These are phyloP conservation scores for Dryomyza anilis DNA, from an alignment of 2,888 invertebrate species.

Conservation along the genomic window DNA sequence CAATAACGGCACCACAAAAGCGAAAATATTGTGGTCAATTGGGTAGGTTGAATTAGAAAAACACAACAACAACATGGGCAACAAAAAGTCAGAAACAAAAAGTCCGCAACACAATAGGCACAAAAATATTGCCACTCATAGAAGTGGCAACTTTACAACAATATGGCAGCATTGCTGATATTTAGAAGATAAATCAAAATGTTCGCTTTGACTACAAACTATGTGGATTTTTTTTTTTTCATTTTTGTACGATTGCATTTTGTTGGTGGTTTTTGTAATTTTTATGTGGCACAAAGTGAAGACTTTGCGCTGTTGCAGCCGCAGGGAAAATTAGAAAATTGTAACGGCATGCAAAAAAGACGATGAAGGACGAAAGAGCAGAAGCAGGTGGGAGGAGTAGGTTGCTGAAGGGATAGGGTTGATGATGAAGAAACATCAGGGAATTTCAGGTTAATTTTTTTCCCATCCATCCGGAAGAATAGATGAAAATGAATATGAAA, in stretches of 20 bases:
- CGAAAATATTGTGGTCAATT: slow-evolving; percentile 14
- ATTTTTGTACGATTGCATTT: not conserved
- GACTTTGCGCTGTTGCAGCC: slow-evolving; percentile 11
- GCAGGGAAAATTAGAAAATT: slow-evolving; percentile 21
- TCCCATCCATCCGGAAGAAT: not conserved
- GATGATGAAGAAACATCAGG: slow-evolving; percentile 2
- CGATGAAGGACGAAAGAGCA: not conserved
- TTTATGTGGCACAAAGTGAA: slow-evolving; percentile 9
- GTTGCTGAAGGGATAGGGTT: too few relatives aligned
- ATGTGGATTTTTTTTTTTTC: not conserved
- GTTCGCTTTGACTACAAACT: slow-evolving; percentile 2
- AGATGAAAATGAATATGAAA: not conserved
- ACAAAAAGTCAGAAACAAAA: not conserved
- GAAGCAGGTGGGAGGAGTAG: not conserved
- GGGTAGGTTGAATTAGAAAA: too few relatives aligned
- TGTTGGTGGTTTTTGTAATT: not conserved
- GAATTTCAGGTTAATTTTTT: not conserved
- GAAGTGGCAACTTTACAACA: not conserved
- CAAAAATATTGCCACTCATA: not conserved
- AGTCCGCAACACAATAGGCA: not conserved
- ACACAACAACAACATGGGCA: not conserved
- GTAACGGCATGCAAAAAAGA: slow-evolving; percentile 1
- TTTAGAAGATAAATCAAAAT: slow-evolving; percentile 19
- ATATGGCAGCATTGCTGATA: not conserved
- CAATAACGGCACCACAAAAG: slow-evolving; percentile 8